Conservation (phyloP, 2,113 vertebrate species). For the Uria aalge region DNA sequence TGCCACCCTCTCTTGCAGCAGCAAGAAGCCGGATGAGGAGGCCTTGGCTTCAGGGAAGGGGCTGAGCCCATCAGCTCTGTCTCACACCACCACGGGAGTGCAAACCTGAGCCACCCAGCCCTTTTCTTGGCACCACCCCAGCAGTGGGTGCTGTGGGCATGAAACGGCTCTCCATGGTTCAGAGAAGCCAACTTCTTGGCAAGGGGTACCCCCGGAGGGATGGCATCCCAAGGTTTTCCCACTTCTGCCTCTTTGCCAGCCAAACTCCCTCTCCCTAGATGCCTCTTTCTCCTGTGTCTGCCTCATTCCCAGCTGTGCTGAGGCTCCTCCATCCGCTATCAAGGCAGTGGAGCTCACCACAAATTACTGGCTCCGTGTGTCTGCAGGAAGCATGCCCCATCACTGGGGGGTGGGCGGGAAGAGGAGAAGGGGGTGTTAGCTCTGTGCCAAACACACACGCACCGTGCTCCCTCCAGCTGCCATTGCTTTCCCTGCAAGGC, state of each 20-base stretch:
- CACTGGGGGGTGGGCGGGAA: fast-evolving
- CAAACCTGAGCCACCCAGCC: background rate
- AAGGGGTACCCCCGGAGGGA: background rate
- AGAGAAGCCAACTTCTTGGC: background rate
- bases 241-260: background rate
- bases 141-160: background rate
- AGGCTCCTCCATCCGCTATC: background rate
- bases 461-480: background rate
- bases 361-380: background rate
- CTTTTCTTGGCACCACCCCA: background rate
- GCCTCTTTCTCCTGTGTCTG: background rate
- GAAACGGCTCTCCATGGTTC: background rate
- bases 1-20: background rate
- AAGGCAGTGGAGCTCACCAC: background rate
- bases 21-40: background rate
- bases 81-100: background rate
- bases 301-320: background rate
- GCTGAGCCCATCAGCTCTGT: background rate
- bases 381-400: background rate
- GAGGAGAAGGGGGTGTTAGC: background rate
- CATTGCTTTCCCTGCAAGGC: background rate
- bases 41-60: background rate
- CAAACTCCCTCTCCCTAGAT: background rate
- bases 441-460: background rate
- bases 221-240: background rate